Conservation (phyloP, 1,140 invertebrate species). For the Conus ventricosus region DNA sequence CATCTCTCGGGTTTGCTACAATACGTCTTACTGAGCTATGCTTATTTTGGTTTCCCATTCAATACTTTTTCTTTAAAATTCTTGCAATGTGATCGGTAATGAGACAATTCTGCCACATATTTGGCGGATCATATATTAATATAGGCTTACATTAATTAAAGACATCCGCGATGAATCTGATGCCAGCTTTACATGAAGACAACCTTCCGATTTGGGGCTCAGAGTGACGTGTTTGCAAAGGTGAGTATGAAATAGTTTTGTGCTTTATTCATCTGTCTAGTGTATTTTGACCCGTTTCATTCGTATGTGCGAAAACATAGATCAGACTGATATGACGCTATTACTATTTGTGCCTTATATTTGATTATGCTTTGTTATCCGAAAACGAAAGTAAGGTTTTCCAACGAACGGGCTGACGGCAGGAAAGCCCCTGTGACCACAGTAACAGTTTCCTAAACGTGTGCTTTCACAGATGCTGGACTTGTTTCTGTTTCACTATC, state of each 20-base stretch:
- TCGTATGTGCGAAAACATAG: not conserved
- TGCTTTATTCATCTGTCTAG: not conserved
- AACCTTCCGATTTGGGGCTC: not conserved
- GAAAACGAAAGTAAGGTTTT: constrained; percentile 30
- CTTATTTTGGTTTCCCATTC: not conserved
- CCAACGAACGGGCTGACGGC: not conserved
- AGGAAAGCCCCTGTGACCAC: not conserved
- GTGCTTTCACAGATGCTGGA: no score
- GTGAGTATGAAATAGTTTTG: not conserved
- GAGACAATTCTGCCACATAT: not conserved
- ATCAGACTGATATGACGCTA: not conserved
- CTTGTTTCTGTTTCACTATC: not conserved
- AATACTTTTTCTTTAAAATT: no score
- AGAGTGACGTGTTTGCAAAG: not conserved
- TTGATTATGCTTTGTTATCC: not conserved
- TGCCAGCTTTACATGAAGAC: not conserved
- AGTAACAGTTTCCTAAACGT: not conserved
- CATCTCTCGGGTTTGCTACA: constrained; percentile 65
- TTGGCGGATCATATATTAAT: not conserved
- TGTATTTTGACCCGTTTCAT: not conserved
- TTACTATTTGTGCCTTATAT: not conserved
- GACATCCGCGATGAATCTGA: not conserved
- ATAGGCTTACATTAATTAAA: not conserved
- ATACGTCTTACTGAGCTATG: constrained; percentile 48
- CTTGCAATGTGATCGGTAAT: not conserved